These are phyloP conservation scores for Hyposmocoma kahamanoa DNA, from an alignment of 1,140 invertebrate species.

Conservation along the genomic window DNA sequence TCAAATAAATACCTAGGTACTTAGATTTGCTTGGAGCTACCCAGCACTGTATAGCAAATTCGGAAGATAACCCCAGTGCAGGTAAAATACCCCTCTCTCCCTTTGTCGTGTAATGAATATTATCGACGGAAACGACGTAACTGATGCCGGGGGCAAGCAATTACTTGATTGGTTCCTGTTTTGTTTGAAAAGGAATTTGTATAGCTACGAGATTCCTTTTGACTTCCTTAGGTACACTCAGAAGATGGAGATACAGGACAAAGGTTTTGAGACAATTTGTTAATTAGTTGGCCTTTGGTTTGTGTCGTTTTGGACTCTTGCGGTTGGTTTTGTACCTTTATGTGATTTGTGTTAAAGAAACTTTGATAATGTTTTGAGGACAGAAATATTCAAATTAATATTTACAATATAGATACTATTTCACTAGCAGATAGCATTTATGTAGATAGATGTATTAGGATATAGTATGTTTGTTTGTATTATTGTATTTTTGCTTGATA, in stretches of 20 bases:
- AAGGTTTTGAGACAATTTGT: not conserved
- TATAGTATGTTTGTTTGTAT: no score
- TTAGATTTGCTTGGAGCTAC: no score
- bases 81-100: conserved; percentile 11
- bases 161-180: conserved; percentile 38
- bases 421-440: no score
- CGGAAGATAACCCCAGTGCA: not conserved
- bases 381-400: no score
- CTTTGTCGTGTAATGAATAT: conserved; percentile 38
- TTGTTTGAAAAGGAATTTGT: conserved; percentile 13
- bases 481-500: no score
- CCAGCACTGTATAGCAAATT: not conserved
- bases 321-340: no score
- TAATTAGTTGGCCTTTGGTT: not conserved
- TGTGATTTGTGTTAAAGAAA: no score
- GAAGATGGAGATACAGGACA: not conserved
- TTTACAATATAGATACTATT: no score
- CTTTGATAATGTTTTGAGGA: no score
- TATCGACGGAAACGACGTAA: conserved; percentile 30
- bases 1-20: no score
- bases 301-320: no score
- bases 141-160: conserved; percentile 22
- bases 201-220: conserved; percentile 1
- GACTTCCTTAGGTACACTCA: conserved; percentile 1
- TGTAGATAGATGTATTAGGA: no score